Percentiles rank a stretch among this genome's conserved stretches.
Conservation (phyloP, 92 coral and sea anemone species). For the Bergia puertoricense region DNA sequence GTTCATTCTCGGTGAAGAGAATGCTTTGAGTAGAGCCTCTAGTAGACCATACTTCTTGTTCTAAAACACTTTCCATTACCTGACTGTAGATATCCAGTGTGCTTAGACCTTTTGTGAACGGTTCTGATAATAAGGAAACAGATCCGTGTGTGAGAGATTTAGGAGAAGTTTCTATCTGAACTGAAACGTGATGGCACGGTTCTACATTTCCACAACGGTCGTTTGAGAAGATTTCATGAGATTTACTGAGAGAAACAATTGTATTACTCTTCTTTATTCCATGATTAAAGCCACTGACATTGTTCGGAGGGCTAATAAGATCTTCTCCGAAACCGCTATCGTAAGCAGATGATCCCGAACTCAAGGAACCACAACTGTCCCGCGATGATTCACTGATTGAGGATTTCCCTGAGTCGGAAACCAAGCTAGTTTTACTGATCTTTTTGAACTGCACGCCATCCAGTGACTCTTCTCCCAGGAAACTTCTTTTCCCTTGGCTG, state of each 20-base stretch:
- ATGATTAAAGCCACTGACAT: background rate
- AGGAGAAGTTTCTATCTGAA: background rate
- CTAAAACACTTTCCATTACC: conserved; percentile 35
- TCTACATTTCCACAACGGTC: background rate
- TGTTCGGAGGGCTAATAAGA: background rate
- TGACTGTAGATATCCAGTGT: conserved; percentile 21
- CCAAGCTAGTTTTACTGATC: background rate
- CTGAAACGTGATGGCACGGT: background rate
- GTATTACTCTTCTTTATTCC: background rate
- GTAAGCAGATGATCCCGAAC: conserved; percentile 25
- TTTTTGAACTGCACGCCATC: background rate
- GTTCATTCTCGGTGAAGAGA: background rate
- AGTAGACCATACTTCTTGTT: conserved; percentile 7
- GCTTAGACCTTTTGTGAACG: background rate
- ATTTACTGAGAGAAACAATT: background rate
- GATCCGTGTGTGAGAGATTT: background rate
- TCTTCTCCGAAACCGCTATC: conserved; percentile 41
- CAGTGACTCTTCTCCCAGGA: background rate
- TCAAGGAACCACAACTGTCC: conserved; percentile 3
- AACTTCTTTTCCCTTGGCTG: background rate
- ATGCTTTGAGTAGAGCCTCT: background rate
- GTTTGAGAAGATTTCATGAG: background rate
- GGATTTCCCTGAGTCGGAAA: conserved; percentile 17
- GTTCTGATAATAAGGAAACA: background rate
- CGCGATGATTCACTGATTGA: conserved; percentile 22